Evolutionary conservation across 2,888 invertebrate genomes (phyloP).

Genomic region (Oasisia sp.): DNA sequence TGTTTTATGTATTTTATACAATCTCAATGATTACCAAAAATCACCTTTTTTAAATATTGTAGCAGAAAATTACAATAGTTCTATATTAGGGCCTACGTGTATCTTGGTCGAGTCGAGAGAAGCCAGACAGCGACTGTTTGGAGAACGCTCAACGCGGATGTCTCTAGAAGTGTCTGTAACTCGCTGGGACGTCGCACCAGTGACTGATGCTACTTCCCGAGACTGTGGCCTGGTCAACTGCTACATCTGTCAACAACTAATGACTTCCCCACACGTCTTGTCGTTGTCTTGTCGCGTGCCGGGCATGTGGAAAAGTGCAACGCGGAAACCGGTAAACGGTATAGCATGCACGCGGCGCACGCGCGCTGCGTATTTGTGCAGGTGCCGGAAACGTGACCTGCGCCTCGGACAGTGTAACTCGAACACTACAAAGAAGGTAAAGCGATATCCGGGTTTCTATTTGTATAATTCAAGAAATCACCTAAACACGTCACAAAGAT

Average conservation of each 20-base stretch:
- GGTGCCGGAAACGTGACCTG: neutral
- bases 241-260: neutral
- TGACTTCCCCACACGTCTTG: neutral
- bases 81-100: too few species aligned
- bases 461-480: neutral
- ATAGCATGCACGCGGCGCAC: neutral
- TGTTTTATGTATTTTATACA: too few species aligned
- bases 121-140: too few species aligned
- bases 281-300: conserved; percentile 1
- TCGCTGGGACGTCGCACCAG: too few species aligned
- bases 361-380: neutral
- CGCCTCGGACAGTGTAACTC: neutral
- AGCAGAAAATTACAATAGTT: too few species aligned
- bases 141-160: too few species aligned
- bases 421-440: neutral
- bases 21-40: too few species aligned
- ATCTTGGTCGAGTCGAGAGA: too few species aligned
- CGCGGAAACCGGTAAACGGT: neutral
- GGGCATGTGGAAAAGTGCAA: neutral
- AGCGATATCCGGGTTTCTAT: neutral
- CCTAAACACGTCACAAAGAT: neutral
- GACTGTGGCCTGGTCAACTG: too few species aligned
- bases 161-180: too few species aligned
- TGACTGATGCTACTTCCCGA: too few species aligned
- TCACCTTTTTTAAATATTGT: too few species aligned